Conservation (phyloP, 2,888 invertebrate genomes). For the Ptilodon capucinus region DNA sequence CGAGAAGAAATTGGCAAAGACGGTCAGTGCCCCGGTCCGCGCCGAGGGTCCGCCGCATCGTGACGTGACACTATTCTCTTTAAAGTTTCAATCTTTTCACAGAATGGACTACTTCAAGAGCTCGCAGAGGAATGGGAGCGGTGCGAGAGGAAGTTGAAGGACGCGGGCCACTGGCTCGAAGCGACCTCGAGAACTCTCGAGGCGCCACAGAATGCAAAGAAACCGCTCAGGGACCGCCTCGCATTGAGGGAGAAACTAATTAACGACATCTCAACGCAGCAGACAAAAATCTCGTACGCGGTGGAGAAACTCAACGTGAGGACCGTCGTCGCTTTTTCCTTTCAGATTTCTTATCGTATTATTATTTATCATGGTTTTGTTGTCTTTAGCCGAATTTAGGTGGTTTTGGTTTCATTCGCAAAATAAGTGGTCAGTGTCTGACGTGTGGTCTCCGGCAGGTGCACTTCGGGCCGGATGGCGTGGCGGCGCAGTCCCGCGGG, state of each 20-base stretch:
- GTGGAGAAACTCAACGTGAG: slow-evolving; percentile 94
- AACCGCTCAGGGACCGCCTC: slow-evolving; percentile 93
- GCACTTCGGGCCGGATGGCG: slow-evolving; percentile 93
- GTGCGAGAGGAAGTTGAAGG: slow-evolving; percentile 96
- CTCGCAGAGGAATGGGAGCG: slow-evolving; percentile 98
- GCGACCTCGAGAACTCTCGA: slow-evolving; percentile 90
- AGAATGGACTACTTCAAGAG: slow-evolving; percentile 95
- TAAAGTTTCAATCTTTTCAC: slow-evolving; percentile 48
- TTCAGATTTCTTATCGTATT: neutral
- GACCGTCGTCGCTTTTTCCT: slow-evolving; percentile 21
- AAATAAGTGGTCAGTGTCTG: neutral
- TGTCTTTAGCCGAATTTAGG: too few relatives aligned
- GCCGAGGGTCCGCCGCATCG: neutral
- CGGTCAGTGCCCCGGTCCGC: slow-evolving; percentile 81
- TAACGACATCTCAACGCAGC: slow-evolving; percentile 93
- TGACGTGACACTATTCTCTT: neutral
- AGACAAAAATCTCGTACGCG: slow-evolving; percentile 93
- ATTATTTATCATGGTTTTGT: too few relatives aligned
- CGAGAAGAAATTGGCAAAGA: slow-evolving; percentile 92
- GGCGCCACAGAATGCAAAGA: slow-evolving; percentile 92
- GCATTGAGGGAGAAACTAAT: slow-evolving; percentile 92
- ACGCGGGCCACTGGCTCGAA: slow-evolving; percentile 94
- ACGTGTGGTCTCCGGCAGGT: slow-evolving; percentile 77
- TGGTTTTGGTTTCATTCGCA: neutral
- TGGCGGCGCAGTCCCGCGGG: slow-evolving; percentile 84